These are phyloP conservation scores for Sebastiscus tertius DNA, from an alignment of 2,797 vertebrate species.

Conservation along the genomic window DNA sequence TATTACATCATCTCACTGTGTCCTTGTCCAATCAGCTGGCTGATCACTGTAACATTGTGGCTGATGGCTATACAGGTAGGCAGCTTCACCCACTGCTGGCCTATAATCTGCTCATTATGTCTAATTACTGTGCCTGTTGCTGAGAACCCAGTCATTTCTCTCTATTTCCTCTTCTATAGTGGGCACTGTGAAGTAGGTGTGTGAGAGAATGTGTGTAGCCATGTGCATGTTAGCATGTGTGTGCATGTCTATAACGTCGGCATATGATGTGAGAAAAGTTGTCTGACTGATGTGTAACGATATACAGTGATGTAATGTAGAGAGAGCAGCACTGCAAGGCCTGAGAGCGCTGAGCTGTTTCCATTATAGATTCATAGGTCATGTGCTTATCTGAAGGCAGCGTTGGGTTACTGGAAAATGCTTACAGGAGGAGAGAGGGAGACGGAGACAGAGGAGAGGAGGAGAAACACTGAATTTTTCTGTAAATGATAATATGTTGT, in stretches of 20 bases:
- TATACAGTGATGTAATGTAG: constrained; percentile 4
- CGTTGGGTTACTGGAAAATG: constrained; percentile 19
- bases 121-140: constrained; percentile 2
- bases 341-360: not conserved
- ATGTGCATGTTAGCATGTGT: not conserved
- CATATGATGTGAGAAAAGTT: not conserved
- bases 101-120: constrained; percentile 12
- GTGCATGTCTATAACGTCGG: not conserved
- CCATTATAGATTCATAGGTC: constrained; percentile 36
- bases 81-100: constrained; percentile 14
- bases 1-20: not conserved
- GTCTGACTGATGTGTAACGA: constrained; percentile 1
- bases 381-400: not conserved
- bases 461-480: not conserved
- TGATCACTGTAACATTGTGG: not conserved
- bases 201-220: not conserved
- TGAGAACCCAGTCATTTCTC: not conserved
- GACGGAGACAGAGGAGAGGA: not conserved
- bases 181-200: not conserved
- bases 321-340: not conserved
- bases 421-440: not conserved
- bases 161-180: not conserved
- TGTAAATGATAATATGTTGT: too few species aligned
- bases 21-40: not conserved
- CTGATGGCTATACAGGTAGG: not conserved